These are phyloP conservation scores for Ornithorhynchus anatinus DNA, from an alignment of 2,113 vertebrate genomes.

Conservation along the genomic window DNA sequence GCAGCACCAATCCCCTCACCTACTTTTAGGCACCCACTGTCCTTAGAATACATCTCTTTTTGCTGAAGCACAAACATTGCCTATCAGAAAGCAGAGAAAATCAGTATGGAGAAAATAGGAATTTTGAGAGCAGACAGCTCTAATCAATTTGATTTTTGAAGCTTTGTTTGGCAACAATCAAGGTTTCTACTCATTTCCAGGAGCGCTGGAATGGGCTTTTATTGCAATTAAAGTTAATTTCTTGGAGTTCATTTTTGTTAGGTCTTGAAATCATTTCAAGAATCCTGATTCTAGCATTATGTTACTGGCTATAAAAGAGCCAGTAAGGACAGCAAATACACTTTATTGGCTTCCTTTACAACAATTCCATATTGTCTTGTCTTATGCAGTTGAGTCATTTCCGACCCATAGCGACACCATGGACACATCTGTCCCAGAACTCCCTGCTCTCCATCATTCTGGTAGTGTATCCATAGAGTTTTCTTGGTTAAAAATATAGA, in stretches of 20 bases:
- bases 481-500: too few species aligned
- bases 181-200: background rate
- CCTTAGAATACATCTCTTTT: background rate
- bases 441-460: too few species aligned
- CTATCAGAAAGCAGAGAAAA: slow-evolving; percentile 16
- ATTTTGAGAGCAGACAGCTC: background rate
- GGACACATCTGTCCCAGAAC: too few species aligned
- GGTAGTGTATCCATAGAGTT: too few species aligned
- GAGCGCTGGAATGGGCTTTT: slow-evolving; percentile 4
- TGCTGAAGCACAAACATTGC: background rate
- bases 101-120: slow-evolving; percentile 24
- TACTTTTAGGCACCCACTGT: background rate
- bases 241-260: slow-evolving; percentile 18
- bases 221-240: background rate
- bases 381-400: too few species aligned
- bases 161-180: background rate
- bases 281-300: background rate
- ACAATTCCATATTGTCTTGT: too few species aligned
- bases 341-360: background rate
- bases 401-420: too few species aligned
- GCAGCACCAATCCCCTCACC: background rate
- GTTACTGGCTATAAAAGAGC: background rate
- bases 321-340: background rate
- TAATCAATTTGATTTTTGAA: background rate
- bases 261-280: slow-evolving; percentile 4